Conservation (phyloP, 2,888 invertebrate species). For the Pteria penguin region DNA sequence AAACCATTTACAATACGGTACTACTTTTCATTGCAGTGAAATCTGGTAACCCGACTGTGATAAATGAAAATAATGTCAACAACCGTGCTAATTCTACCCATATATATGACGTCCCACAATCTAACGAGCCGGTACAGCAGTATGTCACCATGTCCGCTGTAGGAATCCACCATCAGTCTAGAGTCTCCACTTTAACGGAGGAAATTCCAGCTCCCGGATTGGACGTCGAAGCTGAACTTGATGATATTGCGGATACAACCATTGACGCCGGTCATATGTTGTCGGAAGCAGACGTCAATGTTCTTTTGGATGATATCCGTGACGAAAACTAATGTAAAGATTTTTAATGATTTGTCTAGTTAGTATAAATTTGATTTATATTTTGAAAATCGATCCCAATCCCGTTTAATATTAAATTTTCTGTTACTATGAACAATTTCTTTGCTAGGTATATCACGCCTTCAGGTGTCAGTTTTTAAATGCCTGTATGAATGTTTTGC, state of each 20-base stretch:
- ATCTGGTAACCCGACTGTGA: neutral
- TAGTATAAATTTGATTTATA: no score
- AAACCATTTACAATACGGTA: no score
- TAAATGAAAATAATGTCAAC: neutral
- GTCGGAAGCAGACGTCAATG: neutral
- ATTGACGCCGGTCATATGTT: neutral
- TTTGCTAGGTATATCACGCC: no score
- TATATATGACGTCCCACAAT: neutral
- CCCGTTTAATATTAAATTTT: no score
- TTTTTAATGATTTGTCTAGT: no score
- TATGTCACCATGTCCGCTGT: neutral
- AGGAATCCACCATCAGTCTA: neutral
- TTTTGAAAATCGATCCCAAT: no score
- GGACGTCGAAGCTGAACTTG: neutral
- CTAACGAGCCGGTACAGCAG: neutral
- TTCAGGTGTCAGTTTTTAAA: no score
- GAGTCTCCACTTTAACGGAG: neutral
- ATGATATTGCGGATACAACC: neutral
- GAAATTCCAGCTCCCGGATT: neutral
- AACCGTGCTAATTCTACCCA: neutral
- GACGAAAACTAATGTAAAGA: no score
- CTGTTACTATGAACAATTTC: no score
- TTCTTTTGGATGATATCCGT: neutral
- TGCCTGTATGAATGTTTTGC: no score
- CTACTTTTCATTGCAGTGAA: neutral